phyloP scores from a whole-genome alignment of 2,113 vertebrate genomes.

The Pongo pygmaeus region DNA sequence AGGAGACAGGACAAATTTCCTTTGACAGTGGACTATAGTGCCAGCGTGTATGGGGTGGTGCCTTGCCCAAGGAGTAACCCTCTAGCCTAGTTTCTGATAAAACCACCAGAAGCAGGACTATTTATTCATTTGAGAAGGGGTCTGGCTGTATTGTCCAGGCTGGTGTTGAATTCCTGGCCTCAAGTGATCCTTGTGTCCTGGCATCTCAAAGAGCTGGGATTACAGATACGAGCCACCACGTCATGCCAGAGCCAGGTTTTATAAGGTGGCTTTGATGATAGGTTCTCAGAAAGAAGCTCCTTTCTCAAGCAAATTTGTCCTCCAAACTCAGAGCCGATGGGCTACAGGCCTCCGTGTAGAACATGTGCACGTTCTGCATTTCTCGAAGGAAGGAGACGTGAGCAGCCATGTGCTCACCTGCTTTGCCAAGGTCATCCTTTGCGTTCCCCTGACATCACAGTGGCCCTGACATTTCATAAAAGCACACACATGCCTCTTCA shows the following conservation, averaged over 20 bases:
- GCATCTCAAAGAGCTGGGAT: no score
- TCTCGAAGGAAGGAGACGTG: neutral
- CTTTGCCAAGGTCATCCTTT: neutral
- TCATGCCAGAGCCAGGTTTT: neutral
- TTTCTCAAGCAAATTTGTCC: neutral
- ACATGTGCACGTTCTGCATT: neutral
- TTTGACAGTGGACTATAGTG: no score
- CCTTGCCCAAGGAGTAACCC: neutral
- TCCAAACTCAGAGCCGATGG: neutral
- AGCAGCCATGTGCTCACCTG: neutral
- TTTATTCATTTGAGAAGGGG: no score
- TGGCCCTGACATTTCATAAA: constrained; percentile 1
- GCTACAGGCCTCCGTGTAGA: neutral
- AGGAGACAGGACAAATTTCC: neutral
- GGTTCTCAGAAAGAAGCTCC: neutral
- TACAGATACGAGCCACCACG: no score
- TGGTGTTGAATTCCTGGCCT: no score
- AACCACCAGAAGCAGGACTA: neutral
- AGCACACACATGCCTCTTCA: neutral
- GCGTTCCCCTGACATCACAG: constrained; percentile 31
- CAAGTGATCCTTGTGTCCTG: no score
- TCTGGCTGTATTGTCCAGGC: no score
- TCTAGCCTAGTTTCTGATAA: neutral
- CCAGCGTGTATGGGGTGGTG: no score
- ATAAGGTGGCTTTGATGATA: neutral